Evolutionary conservation across 2,113 vertebrate genomes (phyloP).

Genomic region (Donacobius atricapilla): DNA sequence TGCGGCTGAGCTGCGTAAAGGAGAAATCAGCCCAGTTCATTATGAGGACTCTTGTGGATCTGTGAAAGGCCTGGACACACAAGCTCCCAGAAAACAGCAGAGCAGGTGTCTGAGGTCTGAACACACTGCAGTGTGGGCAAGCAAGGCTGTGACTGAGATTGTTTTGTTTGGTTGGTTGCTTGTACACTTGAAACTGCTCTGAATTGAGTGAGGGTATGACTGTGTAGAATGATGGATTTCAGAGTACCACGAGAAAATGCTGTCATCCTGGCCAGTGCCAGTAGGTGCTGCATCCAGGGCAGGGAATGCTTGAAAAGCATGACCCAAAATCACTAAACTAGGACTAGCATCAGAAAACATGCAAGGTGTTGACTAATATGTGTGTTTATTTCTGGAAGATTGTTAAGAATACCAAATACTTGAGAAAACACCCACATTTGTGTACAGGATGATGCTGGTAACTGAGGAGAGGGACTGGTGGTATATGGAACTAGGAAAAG

Average conservation of each 20-base stretch:
- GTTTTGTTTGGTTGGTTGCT: background rate
- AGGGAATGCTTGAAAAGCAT: background rate
- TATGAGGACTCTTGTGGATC: background rate
- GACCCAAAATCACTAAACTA: background rate
- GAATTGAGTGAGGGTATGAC: background rate
- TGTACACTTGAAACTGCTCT: background rate
- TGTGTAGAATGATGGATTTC: rapidly evolving
- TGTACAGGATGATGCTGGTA: background rate
- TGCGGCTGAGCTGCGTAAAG: background rate
- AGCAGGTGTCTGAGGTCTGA: background rate
- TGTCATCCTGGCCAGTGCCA: background rate
- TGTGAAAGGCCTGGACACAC: background rate
- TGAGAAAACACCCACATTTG: background rate
- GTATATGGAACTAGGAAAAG: background rate
- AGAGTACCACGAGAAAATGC: background rate
- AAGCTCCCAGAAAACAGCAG: background rate
- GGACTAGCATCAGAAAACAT: background rate
- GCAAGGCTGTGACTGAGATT: background rate
- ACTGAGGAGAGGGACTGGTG: background rate
- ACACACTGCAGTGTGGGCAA: background rate
- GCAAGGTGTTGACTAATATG: background rate
- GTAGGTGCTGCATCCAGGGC: background rate
- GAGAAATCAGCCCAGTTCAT: background rate
- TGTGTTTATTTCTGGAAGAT: background rate
- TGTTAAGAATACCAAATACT: background rate